phyloP scores from a whole-genome alignment of 2,888 invertebrate species.

The Eupithecia insigniata region DNA sequence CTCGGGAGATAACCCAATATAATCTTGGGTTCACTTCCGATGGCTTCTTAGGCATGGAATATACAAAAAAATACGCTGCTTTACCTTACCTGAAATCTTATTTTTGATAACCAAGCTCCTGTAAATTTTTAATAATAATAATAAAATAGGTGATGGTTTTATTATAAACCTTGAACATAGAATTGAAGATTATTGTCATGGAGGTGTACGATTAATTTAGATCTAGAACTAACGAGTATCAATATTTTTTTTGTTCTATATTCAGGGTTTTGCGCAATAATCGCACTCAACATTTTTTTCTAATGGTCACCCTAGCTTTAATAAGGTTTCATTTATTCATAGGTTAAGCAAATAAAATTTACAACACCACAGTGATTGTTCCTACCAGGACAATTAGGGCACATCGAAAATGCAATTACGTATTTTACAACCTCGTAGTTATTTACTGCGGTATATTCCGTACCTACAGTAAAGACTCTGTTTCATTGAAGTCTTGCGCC shows the following conservation, averaged over 20 bases:
- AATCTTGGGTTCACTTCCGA: constrained; percentile 44
- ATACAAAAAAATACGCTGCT: not conserved
- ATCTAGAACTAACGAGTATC: no score
- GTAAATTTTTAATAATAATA: no score
- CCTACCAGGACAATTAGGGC: constrained; percentile 16
- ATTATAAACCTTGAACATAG: no score
- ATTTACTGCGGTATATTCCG: constrained; percentile 47
- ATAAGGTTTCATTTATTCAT: not conserved
- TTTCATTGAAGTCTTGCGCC: not conserved
- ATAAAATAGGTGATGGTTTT: no score
- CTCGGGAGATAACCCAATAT: constrained; percentile 60
- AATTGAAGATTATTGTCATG: no score
- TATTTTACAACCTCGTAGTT: constrained; percentile 28
- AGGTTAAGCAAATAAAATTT: not conserved
- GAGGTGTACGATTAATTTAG: no score
- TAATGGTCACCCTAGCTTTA: no score
- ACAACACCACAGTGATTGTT: constrained; percentile 10
- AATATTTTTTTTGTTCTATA: no score
- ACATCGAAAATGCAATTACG: constrained; percentile 30
- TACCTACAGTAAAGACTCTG: constrained; percentile 40
- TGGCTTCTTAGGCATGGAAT: constrained; percentile 6
- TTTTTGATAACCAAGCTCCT: no score
- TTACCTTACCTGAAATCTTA: not conserved
- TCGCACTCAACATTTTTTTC: no score
- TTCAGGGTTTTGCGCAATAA: not conserved